Conservation (phyloP, 2,113 vertebrate species). For the Peromyscus californicus region DNA sequence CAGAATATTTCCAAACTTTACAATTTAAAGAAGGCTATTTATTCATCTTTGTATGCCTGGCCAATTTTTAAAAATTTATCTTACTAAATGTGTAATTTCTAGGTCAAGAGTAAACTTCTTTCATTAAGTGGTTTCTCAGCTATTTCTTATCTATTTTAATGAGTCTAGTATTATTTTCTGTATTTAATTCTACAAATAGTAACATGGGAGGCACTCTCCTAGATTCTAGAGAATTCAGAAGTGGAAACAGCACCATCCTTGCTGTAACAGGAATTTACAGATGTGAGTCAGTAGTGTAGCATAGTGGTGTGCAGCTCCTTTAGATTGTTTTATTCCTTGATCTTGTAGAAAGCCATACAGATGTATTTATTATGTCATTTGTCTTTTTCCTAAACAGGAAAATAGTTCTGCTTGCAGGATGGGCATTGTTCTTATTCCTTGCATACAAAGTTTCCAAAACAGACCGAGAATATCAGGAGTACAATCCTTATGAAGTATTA, state of each 20-base stretch:
- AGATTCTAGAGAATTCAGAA: constrained; percentile 34
- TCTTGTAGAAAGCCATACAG: constrained; percentile 42
- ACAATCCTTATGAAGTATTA: constrained; percentile 98
- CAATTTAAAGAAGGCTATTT: constrained; percentile 29
- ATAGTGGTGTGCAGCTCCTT: neutral
- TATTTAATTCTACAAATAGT: constrained; percentile 53
- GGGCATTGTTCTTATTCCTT: constrained; percentile 97
- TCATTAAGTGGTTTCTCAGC: constrained; percentile 42
- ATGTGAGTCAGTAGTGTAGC: constrained; percentile 21
- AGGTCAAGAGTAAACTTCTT: constrained; percentile 48
- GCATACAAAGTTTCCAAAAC: constrained; percentile 99
- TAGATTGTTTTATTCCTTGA: constrained; percentile 48
- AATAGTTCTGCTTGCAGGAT: constrained; percentile 95
- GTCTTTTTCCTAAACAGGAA: constrained; percentile 91
- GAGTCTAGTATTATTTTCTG: neutral
- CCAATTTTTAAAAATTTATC: constrained; percentile 32
- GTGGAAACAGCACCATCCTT: constrained; percentile 4
- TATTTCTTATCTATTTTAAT: constrained; percentile 21
- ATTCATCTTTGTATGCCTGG: constrained; percentile 32
- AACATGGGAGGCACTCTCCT: neutral
- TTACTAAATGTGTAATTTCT: constrained; percentile 38
- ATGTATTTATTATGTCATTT: constrained; percentile 55
- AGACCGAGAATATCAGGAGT: constrained; percentile 98
- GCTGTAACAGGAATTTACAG: neutral
- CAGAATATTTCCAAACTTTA: constrained; percentile 31